A percentile compares a stretch with the other conserved stretches of the same genome.
phyloP scores from a whole-genome alignment of 2,888 invertebrate genomes.

The Eudasyphora cyanicolor region DNA sequence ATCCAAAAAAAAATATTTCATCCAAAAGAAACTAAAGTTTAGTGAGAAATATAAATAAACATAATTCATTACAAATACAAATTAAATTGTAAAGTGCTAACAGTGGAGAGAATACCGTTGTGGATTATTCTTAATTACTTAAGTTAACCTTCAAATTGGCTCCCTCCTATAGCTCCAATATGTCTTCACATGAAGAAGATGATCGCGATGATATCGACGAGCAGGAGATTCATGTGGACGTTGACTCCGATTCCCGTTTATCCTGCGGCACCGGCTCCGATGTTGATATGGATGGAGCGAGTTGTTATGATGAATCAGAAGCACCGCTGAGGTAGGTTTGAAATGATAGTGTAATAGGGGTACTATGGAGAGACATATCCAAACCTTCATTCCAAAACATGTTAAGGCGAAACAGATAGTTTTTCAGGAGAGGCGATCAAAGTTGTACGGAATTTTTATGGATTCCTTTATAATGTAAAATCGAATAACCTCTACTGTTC shows the following conservation, averaged over 20 bases:
- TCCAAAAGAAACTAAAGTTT: conserved; percentile 4
- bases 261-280: conserved; percentile 79
- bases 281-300: conserved; percentile 80
- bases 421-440: too few species aligned
- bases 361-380: too few species aligned
- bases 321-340: conserved; percentile 77
- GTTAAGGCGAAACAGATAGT: too few species aligned
- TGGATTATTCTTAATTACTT: not conserved
- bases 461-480: too few species aligned
- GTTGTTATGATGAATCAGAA: conserved; percentile 80
- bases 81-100: not conserved
- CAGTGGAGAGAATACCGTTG: not conserved
- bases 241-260: conserved; percentile 79
- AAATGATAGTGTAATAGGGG: not conserved
- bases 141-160: conserved; percentile 71
- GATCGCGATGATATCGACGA: conserved; percentile 79
- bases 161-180: conserved; percentile 69
- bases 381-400: too few species aligned
- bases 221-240: conserved; percentile 80
- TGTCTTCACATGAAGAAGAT: conserved; percentile 79
- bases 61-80: not conserved
- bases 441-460: too few species aligned
- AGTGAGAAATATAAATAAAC: not conserved
- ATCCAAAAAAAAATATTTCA: not conserved
- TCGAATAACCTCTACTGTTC: too few species aligned